Conservation (phyloP, 2,797 vertebrate species). For the Neostethus bicornis region DNA sequence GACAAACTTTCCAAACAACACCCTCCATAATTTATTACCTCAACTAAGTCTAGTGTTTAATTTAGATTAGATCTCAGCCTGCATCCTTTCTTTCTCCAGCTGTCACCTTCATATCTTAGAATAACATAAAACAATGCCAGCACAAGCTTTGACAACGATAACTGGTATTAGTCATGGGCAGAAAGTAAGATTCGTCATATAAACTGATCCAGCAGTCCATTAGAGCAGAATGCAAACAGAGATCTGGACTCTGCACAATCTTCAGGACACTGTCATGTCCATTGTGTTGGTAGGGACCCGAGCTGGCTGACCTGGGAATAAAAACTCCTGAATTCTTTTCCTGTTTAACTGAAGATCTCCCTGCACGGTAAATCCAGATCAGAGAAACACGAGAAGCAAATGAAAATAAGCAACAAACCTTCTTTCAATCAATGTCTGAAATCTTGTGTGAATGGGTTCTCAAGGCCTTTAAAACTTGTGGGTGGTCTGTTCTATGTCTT, state of each 20-base stretch:
- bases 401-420: slow-evolving; percentile 53
- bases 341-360: slow-evolving; percentile 9
- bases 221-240: slow-evolving; percentile 71
- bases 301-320: slow-evolving; percentile 22
- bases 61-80: slow-evolving; percentile 53
- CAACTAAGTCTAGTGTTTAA: slow-evolving; percentile 66
- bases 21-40: slow-evolving; percentile 55
- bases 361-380: slow-evolving; percentile 54
- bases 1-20: slow-evolving; percentile 50
- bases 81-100: slow-evolving; percentile 22
- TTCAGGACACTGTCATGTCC: slow-evolving; percentile 72
- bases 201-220: slow-evolving; percentile 60
- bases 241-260: slow-evolving; percentile 61
- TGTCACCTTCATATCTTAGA: slow-evolving; percentile 52
- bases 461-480: slow-evolving; percentile 43
- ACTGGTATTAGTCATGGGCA: slow-evolving; percentile 52
- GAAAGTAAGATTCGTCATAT: slow-evolving; percentile 33
- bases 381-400: slow-evolving; percentile 54
- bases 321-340: slow-evolving; percentile 34
- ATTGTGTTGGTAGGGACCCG: slow-evolving; percentile 23
- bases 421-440: slow-evolving; percentile 55
- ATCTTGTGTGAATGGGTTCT: slow-evolving; percentile 43
- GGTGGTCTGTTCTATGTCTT: slow-evolving; percentile 59
- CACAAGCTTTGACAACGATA: slow-evolving; percentile 59
- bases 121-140: slow-evolving; percentile 71